phyloP scores from a whole-genome alignment of 1,140 invertebrate genomes.

The Apolygus lucorum region DNA sequence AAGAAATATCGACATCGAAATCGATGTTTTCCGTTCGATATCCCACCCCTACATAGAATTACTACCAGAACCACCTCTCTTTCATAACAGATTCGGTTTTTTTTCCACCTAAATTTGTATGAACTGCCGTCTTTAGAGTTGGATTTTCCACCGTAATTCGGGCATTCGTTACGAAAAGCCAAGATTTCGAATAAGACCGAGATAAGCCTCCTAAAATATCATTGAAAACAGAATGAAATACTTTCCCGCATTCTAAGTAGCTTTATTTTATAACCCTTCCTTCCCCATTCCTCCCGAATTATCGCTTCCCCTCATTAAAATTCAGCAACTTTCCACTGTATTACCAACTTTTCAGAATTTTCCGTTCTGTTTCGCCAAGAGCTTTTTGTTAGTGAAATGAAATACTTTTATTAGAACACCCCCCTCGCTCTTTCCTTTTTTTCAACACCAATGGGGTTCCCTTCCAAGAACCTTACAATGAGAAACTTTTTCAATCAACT shows the following conservation, averaged over 20 bases:
- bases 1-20: no score
- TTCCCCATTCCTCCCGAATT: neutral
- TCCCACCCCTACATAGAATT: no score
- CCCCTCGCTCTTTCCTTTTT: neutral
- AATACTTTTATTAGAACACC: neutral
- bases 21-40: no score
- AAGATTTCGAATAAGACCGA: no score
- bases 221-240: neutral
- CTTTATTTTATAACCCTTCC: neutral
- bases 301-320: neutral
- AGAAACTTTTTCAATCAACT: constrained; percentile 20
- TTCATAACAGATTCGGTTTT: no score
- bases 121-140: no score
- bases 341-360: neutral
- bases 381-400: neutral
- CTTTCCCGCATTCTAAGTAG: neutral
- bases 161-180: no score
- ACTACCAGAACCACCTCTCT: no score
- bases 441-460: neutral
- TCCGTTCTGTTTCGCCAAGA: neutral
- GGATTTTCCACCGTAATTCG: no score
- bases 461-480: neutral
- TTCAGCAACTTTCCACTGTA: neutral
- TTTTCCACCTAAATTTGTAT: no score
- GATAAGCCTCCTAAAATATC: neutral